These are phyloP conservation scores for Colistium nudipinnis DNA, from an alignment of 2,113 vertebrate species.

Conservation along the genomic window DNA sequence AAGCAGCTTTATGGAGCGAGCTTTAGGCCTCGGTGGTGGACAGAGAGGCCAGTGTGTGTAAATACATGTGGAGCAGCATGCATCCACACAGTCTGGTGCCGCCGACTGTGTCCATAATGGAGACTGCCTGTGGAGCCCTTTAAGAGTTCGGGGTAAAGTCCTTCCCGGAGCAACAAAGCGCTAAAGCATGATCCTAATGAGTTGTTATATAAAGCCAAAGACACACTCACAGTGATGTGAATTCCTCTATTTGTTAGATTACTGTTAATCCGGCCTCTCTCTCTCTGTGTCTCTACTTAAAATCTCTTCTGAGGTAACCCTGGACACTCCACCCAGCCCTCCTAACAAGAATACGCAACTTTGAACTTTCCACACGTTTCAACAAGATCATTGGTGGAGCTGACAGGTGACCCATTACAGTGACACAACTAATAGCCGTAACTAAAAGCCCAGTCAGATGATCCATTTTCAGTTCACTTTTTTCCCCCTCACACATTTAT, in stretches of 20 bases:
- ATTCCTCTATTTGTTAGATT: constrained; percentile 70
- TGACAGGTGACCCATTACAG: constrained; percentile 1
- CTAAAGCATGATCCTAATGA: constrained; percentile 51
- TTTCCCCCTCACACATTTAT: too few relatives aligned
- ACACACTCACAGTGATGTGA: constrained; percentile 41
- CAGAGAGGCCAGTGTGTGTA: constrained; percentile 44
- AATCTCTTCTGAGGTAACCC: constrained; percentile 49
- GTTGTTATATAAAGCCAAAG: constrained; percentile 63
- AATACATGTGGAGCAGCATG: constrained; percentile 14
- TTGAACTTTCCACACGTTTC: constrained; percentile 45
- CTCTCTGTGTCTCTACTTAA: constrained; percentile 28
- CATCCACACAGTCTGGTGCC: background rate
- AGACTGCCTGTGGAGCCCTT: constrained; percentile 13
- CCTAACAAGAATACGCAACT: constrained; percentile 17
- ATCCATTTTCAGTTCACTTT: too few relatives aligned
- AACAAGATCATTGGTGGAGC: constrained; percentile 30
- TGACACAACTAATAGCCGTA: constrained; percentile 11
- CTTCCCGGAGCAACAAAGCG: constrained; percentile 44
- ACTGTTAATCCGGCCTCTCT: constrained; percentile 62
- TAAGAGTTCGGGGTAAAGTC: constrained; percentile 45
- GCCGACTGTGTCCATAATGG: constrained; percentile 2
- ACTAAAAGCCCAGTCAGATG: too few relatives aligned
- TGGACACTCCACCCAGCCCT: constrained; percentile 3
- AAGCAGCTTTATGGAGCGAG: constrained; percentile 19
- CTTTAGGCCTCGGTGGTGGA: constrained; percentile 37